phyloP scores from a whole-genome alignment of 2,113 vertebrate genomes.

The Hyla sarda region DNA sequence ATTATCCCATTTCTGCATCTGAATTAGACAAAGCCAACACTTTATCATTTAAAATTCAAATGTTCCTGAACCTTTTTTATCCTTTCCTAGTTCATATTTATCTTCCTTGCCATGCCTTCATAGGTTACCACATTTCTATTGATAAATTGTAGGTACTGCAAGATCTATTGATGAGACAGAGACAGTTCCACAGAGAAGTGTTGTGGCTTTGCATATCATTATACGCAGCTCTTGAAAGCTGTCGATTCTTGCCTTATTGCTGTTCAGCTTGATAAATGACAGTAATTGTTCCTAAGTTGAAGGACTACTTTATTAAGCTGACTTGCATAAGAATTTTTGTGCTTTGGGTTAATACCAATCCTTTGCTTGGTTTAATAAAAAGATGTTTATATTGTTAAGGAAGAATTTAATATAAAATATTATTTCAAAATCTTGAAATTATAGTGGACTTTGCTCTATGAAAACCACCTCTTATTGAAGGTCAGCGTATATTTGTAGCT shows the following conservation, averaged over 20 bases:
- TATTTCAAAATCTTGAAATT: not conserved
- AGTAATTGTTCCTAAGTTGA: conserved; percentile 88
- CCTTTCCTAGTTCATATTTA: conserved; percentile 75
- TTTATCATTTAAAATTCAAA: conserved; percentile 81
- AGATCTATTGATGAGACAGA: conserved; percentile 82
- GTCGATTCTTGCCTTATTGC: conserved; percentile 86
- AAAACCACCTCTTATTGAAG: not conserved
- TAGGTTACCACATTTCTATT: conserved; percentile 78
- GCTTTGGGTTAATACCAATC: conserved; percentile 76
- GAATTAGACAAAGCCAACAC: conserved; percentile 72
- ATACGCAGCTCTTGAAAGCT: conserved; percentile 83
- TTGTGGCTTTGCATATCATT: conserved; percentile 84
- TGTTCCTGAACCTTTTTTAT: conserved; percentile 74
- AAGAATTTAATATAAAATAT: not conserved
- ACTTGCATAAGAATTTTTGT: conserved; percentile 81
- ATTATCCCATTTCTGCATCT: conserved; percentile 76
- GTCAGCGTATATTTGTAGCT: not conserved
- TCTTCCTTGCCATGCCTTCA: conserved; percentile 78
- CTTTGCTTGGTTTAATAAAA: conserved; percentile 75
- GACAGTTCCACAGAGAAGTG: conserved; percentile 77
- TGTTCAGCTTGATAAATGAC: conserved; percentile 86
- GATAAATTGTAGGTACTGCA: conserved; percentile 80
- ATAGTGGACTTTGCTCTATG: not conserved
- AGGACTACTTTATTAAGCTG: conserved; percentile 82
- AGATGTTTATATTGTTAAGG: conserved; percentile 55